Conservation (phyloP, 2,113 vertebrate genomes). For the human (Homo sapiens) region DNA sequence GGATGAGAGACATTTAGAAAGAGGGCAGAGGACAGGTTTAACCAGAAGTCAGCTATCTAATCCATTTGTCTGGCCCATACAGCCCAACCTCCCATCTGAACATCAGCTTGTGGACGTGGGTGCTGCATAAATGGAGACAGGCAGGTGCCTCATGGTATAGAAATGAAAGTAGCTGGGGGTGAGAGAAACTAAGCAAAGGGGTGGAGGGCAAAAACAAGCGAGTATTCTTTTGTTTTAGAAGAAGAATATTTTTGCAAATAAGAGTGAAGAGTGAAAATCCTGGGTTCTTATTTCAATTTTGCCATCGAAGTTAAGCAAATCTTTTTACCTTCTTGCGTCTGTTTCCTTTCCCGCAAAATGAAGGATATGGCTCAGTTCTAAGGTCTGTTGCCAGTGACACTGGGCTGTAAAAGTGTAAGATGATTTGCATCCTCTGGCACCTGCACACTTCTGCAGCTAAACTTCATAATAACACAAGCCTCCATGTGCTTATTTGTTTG, state of each 20-base stretch:
- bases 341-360: not conserved
- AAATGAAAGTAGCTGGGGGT: not conserved
- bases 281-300: not conserved
- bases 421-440: too few species aligned
- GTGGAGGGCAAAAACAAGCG: not conserved
- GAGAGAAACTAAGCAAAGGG: fast-evolving
- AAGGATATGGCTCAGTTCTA: not conserved
- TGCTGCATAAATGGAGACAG: not conserved
- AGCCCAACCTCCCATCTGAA: too few species aligned
- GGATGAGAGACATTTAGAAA: not conserved
- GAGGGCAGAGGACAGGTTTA: not conserved
- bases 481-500: not conserved
- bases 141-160: not conserved
- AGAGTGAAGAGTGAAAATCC: not conserved
- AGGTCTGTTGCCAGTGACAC: fast-evolving
- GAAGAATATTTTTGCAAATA: not conserved
- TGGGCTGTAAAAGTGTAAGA: not conserved
- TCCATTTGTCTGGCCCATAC: not conserved
- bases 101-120: not conserved
- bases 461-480: not conserved
- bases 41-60: not conserved
- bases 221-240: not conserved
- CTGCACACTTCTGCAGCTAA: not conserved
- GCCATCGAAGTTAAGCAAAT: not conserved
- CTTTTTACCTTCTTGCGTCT: not conserved